A percentile compares a stretch with the other conserved stretches of the same genome.
Evolutionary conservation across 1,140 invertebrate genomes (phyloP).

Genomic region (Amphibalanus amphitrite): DNA sequence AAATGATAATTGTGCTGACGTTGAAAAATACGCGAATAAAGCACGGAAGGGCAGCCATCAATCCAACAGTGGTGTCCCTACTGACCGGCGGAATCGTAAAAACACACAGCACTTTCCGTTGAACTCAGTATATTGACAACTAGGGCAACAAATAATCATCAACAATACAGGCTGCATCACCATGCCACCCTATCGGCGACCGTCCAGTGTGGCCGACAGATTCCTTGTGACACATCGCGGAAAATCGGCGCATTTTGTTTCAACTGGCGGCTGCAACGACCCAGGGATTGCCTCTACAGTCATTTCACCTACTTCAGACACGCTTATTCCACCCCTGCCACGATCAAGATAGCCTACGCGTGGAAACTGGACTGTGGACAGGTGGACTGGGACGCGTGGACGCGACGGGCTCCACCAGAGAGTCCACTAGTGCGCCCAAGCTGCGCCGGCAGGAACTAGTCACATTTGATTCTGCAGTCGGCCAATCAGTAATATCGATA

Average conservation of each 20-base stretch:
- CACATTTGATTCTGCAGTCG: neutral
- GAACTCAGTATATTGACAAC: slow-evolving; percentile 1
- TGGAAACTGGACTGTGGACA: neutral
- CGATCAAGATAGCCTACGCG: neutral
- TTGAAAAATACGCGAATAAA: too few species aligned
- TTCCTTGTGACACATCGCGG: too few species aligned
- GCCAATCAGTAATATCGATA: neutral
- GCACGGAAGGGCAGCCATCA: too few species aligned
- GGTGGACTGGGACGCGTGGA: neutral
- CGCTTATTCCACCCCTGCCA: neutral
- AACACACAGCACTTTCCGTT: neutral
- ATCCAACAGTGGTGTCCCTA: too few species aligned
- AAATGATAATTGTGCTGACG: too few species aligned
- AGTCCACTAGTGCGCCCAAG: neutral
- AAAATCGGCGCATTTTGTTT: too few species aligned
- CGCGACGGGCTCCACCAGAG: neutral
- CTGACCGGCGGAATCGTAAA: too few species aligned
- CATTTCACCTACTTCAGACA: too few species aligned
- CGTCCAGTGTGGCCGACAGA: too few species aligned
- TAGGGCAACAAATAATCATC: slow-evolving; percentile 1
- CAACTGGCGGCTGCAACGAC: too few species aligned
- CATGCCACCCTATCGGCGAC: too few species aligned
- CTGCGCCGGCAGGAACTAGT: neutral
- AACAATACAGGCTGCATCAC: neutral
- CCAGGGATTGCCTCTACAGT: too few species aligned